Percentiles rank a stretch among this genome's conserved stretches.
phyloP scores from a whole-genome alignment of 2,888 invertebrate genomes.

The Thymelicus lineola region DNA sequence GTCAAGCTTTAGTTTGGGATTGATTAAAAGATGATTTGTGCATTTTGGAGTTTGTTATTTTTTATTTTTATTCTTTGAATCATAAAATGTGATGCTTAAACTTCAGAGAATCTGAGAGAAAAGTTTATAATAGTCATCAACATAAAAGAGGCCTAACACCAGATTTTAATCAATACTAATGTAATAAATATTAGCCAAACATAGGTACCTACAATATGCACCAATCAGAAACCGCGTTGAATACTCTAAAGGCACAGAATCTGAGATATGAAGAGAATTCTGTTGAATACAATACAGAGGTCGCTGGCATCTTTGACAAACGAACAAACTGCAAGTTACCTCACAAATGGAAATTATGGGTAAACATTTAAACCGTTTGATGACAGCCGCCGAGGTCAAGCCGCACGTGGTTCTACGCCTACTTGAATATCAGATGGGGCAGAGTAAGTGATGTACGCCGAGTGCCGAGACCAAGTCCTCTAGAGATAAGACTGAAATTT shows the following conservation, averaged over 20 bases:
- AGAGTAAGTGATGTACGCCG: slow-evolving; percentile 54
- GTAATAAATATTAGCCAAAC: too few species aligned
- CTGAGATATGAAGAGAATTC: slow-evolving; percentile 35
- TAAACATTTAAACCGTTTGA: slow-evolving; percentile 55
- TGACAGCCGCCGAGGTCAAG: slow-evolving; percentile 59
- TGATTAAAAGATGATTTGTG: slow-evolving; percentile 12
- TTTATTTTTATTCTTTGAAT: background rate
- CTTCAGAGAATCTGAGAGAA: background rate
- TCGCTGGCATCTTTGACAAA: slow-evolving; percentile 49
- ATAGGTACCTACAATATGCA: background rate
- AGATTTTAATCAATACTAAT: too few species aligned
- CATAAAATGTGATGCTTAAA: background rate
- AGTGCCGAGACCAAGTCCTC: slow-evolving; percentile 14
- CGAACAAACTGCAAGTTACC: slow-evolving; percentile 48
- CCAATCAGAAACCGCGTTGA: background rate
- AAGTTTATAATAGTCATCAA: background rate
- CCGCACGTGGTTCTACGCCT: slow-evolving; percentile 59
- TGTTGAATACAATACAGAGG: slow-evolving; percentile 46
- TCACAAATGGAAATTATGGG: slow-evolving; percentile 46
- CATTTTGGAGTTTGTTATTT: background rate
- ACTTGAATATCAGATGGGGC: slow-evolving; percentile 55
- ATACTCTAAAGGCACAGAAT: slow-evolving; percentile 12
- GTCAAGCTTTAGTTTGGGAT: slow-evolving; percentile 7
- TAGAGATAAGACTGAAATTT: slow-evolving; percentile 23
- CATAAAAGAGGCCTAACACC: too few species aligned